These are phyloP conservation scores for Xylocopa sonorina DNA, from an alignment of 1,140 invertebrate genomes.

Conservation along the genomic window DNA sequence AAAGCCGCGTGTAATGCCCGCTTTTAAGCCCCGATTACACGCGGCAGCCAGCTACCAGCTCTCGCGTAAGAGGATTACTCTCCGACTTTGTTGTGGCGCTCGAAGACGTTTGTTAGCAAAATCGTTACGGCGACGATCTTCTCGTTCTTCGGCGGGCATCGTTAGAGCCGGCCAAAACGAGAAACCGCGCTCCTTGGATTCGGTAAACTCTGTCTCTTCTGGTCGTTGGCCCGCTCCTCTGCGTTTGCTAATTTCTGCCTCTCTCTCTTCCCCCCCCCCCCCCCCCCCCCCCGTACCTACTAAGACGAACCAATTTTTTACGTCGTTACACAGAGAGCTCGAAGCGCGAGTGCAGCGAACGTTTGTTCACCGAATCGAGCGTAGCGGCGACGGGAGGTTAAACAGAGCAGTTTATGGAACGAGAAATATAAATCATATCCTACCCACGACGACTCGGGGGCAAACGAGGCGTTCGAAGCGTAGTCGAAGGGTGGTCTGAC, in stretches of 20 bases:
- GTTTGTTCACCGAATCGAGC: neutral
- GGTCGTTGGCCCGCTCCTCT: no score
- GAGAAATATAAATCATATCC: constrained; percentile 43
- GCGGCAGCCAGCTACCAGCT: constrained; percentile 14
- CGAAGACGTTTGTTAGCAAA: constrained; percentile 78
- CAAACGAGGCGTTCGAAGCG: constrained; percentile 41
- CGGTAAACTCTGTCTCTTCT: constrained; percentile 4
- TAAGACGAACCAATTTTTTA: neutral
- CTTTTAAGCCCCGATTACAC: constrained; percentile 53
- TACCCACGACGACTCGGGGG: constrained; percentile 12
- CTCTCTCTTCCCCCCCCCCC: no score
- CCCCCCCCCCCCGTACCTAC: no score
- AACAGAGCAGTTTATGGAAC: neutral
- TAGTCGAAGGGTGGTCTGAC: constrained; percentile 33
- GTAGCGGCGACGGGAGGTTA: neutral
- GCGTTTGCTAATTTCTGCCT: neutral
- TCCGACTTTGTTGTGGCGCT: constrained; percentile 78
- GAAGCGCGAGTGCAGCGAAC: neutral
- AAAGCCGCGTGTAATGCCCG: constrained; percentile 53
- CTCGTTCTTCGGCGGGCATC: constrained; percentile 41
- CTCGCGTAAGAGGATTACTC: constrained; percentile 74
- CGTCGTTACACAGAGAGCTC: no score
- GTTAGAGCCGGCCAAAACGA: constrained; percentile 42
- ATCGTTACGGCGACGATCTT: constrained; percentile 63
- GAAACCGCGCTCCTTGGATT: constrained; percentile 49